phyloP scores from a whole-genome alignment of 2,888 invertebrate species.

The Euproctis similis region DNA sequence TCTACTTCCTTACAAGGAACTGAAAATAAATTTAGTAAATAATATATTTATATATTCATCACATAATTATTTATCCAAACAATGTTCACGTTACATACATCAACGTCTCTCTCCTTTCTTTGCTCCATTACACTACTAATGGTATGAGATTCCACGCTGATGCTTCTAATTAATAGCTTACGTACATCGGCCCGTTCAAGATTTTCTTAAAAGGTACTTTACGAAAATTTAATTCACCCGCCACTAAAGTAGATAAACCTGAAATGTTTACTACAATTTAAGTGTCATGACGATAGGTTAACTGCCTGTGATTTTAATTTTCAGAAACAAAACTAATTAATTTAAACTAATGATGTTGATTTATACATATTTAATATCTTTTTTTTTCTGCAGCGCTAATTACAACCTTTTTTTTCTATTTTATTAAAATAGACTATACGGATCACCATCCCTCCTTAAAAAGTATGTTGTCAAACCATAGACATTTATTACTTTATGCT shows the following conservation, averaged over 20 bases:
- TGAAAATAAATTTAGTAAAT: not conserved
- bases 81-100: slow-evolving; percentile 35
- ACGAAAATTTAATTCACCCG: slow-evolving; percentile 33
- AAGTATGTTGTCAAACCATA: too few species aligned
- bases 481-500: too few species aligned
- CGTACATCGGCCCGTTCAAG: slow-evolving; percentile 36
- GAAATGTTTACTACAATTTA: slow-evolving; percentile 6
- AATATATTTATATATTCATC: slow-evolving; percentile 7
- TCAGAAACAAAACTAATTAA: too few species aligned
- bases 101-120: slow-evolving; percentile 44
- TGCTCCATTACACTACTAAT: slow-evolving; percentile 63
- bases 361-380: too few species aligned
- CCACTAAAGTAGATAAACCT: slow-evolving; percentile 17
- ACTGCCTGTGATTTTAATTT: slow-evolving; percentile 7
- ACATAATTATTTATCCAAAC: slow-evolving; percentile 19
- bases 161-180: slow-evolving; percentile 59
- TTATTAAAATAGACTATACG: too few species aligned
- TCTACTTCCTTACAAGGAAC: not conserved
- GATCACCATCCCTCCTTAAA: too few species aligned
- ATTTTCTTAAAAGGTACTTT: slow-evolving; percentile 31
- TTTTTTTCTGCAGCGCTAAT: too few species aligned
- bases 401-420: too few species aligned
- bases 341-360: too few species aligned
- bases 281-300: not conserved
- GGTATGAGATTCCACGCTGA: slow-evolving; percentile 59